Evolutionary conservation across 1,140 invertebrate genomes (phyloP), one percentile per base, ranked within the genome.

Genomic region (Scylla paramamosain): DNA sequence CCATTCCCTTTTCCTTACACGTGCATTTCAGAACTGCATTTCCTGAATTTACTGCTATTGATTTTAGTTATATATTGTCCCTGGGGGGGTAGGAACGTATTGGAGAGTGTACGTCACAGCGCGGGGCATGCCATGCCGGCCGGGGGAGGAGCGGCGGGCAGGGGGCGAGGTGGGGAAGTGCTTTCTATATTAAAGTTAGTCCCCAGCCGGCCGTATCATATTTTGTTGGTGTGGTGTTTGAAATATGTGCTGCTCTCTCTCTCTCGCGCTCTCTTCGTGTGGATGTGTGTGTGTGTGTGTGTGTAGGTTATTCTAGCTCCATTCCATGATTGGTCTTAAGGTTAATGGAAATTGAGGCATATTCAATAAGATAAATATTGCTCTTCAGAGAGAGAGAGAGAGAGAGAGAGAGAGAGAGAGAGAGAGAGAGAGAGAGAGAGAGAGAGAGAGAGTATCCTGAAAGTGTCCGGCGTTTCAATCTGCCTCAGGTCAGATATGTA

Each of bases 51-150:
- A 77, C 67, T 77, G 67, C 67, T 77, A 77, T 77, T 77, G 67
- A 77, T 77, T 77, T 77, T 77, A 77, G 67, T 77, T 77, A 77
- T 77, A 77, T 77, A 77, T 77, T 77, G 67, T 77, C 67, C 67
- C 67, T 7, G 67, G 25, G 67, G 67, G 67, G 52, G 10, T 20
- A 77, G 67, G 67, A 77, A 77, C 67, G 67, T 77, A 77, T 77
- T 77, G 67, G 20, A 77, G 67, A 77, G 67, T n/a, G 67, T 77
- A 77, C 67, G 67, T 77, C 67, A 77, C 67, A 20, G 20, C 12
- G 6, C 6, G 67, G 67, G 20, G 20, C 39, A 39, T 6, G 6
- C 39, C 39, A 39, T 6, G 39, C 39, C 39, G 6, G 39, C 39
- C 39, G 1, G 39, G 39, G 39, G 39, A 39, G 8, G 20, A 20